A percentile compares a stretch with the other conserved stretches of the same genome.
Evolutionary conservation across 2,113 vertebrate species (phyloP).

Genomic region (Oreochromis aureus): DNA sequence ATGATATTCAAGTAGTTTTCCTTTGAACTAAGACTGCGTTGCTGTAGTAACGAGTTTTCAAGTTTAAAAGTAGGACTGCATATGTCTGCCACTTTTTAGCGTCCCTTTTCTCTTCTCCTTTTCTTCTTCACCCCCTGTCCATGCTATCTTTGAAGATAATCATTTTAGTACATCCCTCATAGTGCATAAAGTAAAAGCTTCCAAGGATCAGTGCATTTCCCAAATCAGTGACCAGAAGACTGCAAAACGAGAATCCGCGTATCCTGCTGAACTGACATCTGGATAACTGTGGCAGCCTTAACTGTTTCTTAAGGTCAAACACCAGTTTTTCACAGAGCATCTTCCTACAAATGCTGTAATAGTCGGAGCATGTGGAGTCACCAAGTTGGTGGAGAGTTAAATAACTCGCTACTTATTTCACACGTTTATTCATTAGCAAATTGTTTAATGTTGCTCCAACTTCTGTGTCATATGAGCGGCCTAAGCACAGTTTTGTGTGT

Average conservation of each 20-base stretch:
- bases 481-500: not conserved
- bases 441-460: not conserved
- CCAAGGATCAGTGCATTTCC: not conserved
- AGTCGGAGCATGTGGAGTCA: accelerated
- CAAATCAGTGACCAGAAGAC: not conserved
- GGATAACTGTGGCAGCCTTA: not conserved
- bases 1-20: not conserved
- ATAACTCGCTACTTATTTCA: not conserved
- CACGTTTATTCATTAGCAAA: not conserved
- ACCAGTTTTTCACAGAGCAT: not conserved
- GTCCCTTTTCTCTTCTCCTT: not conserved
- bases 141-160: not conserved
- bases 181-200: not conserved
- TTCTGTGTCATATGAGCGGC: not conserved
- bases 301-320: not conserved
- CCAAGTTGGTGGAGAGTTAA: not conserved
- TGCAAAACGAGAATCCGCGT: not conserved
- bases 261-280: accelerated
- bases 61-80: not conserved
- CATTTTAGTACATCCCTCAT: not conserved
- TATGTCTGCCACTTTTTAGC: not conserved
- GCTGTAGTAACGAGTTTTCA: not conserved
- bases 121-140: not conserved
- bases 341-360: not conserved
- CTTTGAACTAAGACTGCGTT: not conserved